Conservation (phyloP, 2,113 vertebrate genomes). For the Amia ocellicauda region DNA sequence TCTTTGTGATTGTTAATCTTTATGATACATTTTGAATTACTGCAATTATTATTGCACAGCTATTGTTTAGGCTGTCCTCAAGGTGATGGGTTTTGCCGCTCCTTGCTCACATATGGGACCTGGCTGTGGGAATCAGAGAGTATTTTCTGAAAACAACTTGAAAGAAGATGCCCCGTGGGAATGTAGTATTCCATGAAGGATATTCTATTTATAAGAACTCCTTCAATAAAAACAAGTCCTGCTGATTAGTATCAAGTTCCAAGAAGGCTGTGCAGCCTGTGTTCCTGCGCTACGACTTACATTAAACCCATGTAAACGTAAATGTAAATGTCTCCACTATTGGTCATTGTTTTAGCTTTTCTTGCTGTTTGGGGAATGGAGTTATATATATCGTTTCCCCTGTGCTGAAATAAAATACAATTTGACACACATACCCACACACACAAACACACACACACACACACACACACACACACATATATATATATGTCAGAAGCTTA, state of each 20-base stretch:
- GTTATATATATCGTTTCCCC: slow-evolving; percentile 8
- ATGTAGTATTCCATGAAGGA: slow-evolving; percentile 36
- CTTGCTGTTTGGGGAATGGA: not conserved
- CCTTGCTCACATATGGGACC: not conserved
- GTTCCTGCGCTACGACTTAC: slow-evolving; percentile 3
- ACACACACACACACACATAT: no score
- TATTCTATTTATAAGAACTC: slow-evolving; percentile 37
- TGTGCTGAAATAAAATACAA: slow-evolving; percentile 6
- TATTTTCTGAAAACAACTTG: slow-evolving; percentile 44
- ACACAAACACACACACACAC: no score
- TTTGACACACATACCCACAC: no score
- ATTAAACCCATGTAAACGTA: slow-evolving; percentile 25
- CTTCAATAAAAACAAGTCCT: slow-evolving; percentile 11
- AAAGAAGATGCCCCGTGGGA: slow-evolving; percentile 41
- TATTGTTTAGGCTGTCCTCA: no score
- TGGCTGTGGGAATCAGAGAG: slow-evolving; percentile 48
- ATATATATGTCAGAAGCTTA: no score
- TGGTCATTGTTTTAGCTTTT: slow-evolving; percentile 16
- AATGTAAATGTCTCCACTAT: slow-evolving; percentile 15
- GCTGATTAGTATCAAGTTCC: slow-evolving; percentile 13
- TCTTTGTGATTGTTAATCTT: no score
- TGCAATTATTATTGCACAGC: no score
- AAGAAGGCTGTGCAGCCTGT: slow-evolving; percentile 1
- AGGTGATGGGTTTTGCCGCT: no score
- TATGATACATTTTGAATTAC: no score